These are phyloP conservation scores for Phrynocephalus guinanensis DNA, from an alignment of 2,797 vertebrate species.

Conservation along the genomic window DNA sequence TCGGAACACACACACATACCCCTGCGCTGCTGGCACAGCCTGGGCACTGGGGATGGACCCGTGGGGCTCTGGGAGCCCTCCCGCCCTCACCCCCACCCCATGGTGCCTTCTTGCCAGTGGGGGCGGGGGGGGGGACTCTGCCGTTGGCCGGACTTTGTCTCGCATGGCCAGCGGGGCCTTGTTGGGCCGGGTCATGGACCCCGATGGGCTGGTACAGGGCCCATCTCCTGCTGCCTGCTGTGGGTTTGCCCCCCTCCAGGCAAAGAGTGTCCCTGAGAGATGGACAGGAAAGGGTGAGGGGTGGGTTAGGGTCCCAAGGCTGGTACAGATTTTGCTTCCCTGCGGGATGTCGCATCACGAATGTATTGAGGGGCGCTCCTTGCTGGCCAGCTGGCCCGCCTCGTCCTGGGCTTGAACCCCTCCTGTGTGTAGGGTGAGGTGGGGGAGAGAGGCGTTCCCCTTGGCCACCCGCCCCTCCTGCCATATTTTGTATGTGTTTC, in stretches of 20 bases:
- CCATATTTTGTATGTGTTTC: background rate
- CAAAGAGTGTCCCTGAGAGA: no score
- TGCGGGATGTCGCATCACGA: background rate
- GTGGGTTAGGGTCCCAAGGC: background rate
- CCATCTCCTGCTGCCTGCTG: no score
- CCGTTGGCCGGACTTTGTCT: no score
- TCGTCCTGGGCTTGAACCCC: background rate
- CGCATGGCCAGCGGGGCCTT: no score
- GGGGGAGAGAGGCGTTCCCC: fast-evolving
- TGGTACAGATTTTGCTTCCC: background rate
- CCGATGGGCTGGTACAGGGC: no score
- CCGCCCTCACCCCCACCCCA: background rate
- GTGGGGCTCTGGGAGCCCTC: background rate
- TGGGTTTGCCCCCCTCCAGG: no score
- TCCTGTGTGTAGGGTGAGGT: no score
- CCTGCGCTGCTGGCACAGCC: no score
- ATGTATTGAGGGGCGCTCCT: conserved; percentile 13
- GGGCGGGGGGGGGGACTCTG: no score
- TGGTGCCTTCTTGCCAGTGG: background rate
- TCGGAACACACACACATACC: background rate
- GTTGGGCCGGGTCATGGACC: no score
- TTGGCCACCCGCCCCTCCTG: background rate
- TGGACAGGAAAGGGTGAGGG: no score
- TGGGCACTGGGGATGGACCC: no score
- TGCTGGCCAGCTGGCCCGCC: background rate